Percentiles rank a stretch among this genome's conserved stretches.
Conservation (phyloP, 2,888 invertebrate species). For the Phaedon cochleariae region DNA sequence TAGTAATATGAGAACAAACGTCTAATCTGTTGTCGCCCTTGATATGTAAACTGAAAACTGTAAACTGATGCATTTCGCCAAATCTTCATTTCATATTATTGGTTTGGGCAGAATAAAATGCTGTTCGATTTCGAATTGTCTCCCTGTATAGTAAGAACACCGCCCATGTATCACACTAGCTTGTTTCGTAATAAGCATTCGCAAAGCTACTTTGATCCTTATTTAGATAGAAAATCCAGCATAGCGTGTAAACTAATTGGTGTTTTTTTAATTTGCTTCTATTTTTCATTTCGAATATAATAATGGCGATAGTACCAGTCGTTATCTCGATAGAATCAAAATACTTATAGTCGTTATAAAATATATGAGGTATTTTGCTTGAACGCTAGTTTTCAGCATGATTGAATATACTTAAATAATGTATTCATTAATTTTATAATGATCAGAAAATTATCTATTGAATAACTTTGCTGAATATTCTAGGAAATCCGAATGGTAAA, state of each 20-base stretch:
- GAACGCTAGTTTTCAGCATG: not conserved
- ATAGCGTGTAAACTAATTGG: conserved; percentile 11
- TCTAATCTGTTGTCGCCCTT: too few species aligned
- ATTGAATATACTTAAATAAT: not conserved
- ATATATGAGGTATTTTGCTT: not conserved
- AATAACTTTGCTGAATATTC: too few species aligned
- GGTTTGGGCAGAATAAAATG: too few species aligned
- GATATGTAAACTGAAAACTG: too few species aligned
- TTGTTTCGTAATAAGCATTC: conserved; percentile 13
- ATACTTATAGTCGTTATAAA: conserved; percentile 7
- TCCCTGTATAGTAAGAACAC: too few species aligned
- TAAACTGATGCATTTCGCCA: too few species aligned
- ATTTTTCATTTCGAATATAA: not conserved
- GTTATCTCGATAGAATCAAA: conserved; percentile 3
- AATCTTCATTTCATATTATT: too few species aligned
- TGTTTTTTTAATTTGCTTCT: conserved; percentile 2
- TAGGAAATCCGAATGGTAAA: too few species aligned
- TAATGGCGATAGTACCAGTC: not conserved
- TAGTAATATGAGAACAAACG: too few species aligned
- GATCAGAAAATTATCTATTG: too few species aligned
- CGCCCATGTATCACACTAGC: not conserved
- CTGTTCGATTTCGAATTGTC: too few species aligned
- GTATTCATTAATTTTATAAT: not conserved
- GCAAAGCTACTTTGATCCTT: conserved; percentile 9
- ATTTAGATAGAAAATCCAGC: conserved; percentile 7